These are phyloP conservation scores for Acanthurus tractus DNA, from an alignment of 2,797 vertebrate genomes.

Conservation along the genomic window DNA sequence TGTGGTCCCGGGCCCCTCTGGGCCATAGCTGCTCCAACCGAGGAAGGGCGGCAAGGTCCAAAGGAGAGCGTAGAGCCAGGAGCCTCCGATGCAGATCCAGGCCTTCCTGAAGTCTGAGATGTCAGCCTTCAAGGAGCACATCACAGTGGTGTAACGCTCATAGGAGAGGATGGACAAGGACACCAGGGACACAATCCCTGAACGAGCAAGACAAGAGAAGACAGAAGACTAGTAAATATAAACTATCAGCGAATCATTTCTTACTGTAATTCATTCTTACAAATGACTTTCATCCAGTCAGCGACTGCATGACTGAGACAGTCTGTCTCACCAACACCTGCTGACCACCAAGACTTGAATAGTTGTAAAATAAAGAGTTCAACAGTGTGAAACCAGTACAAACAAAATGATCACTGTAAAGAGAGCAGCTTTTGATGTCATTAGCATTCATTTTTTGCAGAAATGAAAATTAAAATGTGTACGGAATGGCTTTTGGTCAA, in stretches of 20 bases:
- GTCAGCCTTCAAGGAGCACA: slow-evolving; percentile 76
- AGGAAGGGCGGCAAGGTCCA: slow-evolving; percentile 85
- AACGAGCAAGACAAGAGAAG: slow-evolving; percentile 4
- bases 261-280: not conserved
- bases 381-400: not conserved
- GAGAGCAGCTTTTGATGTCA: not conserved
- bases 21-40: slow-evolving; percentile 88
- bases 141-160: slow-evolving; percentile 82
- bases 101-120: slow-evolving; percentile 85
- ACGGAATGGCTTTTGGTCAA: not conserved
- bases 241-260: not conserved
- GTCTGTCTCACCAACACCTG: not conserved
- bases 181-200: slow-evolving; percentile 87
- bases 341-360: not conserved
- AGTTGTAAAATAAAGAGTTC: not conserved
- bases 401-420: not conserved
- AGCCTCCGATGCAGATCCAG: slow-evolving; percentile 82
- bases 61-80: slow-evolving; percentile 86
- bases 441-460: too few relatives aligned
- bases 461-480: not conserved
- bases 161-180: slow-evolving; percentile 87
- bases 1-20: slow-evolving; percentile 85
- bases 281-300: not conserved
- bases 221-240: not conserved
- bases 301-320: not conserved